A percentile compares a stretch with the other conserved stretches of the same genome.
Evolutionary conservation across 2,113 vertebrate genomes (phyloP).

Genomic region (Psammodynastes pulverulentus): DNA sequence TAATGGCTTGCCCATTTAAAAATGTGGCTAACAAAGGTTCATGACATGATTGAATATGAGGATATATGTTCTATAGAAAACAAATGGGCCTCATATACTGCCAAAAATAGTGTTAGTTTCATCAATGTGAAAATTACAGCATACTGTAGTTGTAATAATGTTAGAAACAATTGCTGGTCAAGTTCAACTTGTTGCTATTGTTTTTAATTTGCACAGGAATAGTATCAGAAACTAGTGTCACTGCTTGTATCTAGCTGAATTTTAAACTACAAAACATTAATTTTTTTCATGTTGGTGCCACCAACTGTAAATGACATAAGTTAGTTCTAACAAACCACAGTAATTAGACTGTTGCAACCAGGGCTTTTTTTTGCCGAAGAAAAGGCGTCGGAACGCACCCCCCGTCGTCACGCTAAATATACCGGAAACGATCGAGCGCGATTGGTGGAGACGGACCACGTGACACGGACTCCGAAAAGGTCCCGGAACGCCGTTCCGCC

Average conservation of each 20-base stretch:
- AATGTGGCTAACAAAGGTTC: slow-evolving; percentile 86
- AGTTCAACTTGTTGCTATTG: slow-evolving; percentile 98
- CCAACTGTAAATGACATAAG: slow-evolving; percentile 99
- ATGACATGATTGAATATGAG: slow-evolving; percentile 84
- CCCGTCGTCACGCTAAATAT: too few relatives aligned
- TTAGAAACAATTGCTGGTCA: slow-evolving; percentile 99
- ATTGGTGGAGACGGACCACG: too few relatives aligned
- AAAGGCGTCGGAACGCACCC: too few relatives aligned
- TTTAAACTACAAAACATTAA: slow-evolving; percentile 86
- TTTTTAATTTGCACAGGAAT: slow-evolving; percentile 99
- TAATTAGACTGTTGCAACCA: slow-evolving; percentile 93
- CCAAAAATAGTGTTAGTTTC: slow-evolving; percentile 99
- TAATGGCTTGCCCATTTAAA: slow-evolving; percentile 82
- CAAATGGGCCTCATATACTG: slow-evolving; percentile 97
- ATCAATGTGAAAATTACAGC: slow-evolving; percentile 95
- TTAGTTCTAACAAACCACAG: slow-evolving; percentile 85
- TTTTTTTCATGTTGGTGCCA: slow-evolving; percentile 86
- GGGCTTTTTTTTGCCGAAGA: too few relatives aligned
- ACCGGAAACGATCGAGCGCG: too few relatives aligned
- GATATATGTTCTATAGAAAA: slow-evolving; percentile 90
- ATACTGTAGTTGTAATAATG: slow-evolving; percentile 94
- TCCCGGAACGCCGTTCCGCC: too few relatives aligned
- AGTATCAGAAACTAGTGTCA: slow-evolving; percentile 96
- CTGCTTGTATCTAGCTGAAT: slow-evolving; percentile 97
- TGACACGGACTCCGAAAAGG: too few relatives aligned